Percentiles rank a stretch among this genome's conserved stretches.
These are phyloP conservation scores for Melinaea marsaeus DNA, from an alignment of 2,888 invertebrate genomes.

Conservation along the genomic window DNA sequence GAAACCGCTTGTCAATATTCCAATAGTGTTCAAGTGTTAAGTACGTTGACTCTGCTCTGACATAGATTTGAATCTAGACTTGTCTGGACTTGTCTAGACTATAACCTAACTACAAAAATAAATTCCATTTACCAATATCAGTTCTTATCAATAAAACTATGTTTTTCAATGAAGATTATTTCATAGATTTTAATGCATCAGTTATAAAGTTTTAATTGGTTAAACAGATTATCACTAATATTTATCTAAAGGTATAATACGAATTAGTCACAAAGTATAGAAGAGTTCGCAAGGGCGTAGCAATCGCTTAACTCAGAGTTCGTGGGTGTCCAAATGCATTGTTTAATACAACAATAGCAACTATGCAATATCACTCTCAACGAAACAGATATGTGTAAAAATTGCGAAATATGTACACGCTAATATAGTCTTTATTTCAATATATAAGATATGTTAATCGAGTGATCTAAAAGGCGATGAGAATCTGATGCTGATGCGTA, in stretches of 20 bases:
- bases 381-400: slow-evolving; percentile 31
- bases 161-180: too few relatives aligned
- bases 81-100: slow-evolving; percentile 48
- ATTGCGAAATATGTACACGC: slow-evolving; percentile 23
- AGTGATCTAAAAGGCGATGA: slow-evolving; percentile 16
- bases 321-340: slow-evolving; percentile 64
- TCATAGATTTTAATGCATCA: too few relatives aligned
- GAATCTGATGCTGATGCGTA: slow-evolving; percentile 21
- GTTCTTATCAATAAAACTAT: too few relatives aligned
- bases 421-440: slow-evolving; percentile 21
- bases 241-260: slow-evolving; percentile 18
- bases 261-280: slow-evolving; percentile 35
- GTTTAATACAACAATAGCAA: slow-evolving; percentile 65
- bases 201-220: too few relatives aligned
- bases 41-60: slow-evolving; percentile 49
- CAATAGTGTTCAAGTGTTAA: slow-evolving; percentile 41
- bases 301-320: slow-evolving; percentile 46
- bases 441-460: slow-evolving; percentile 25
- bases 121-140: too few relatives aligned
- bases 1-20: slow-evolving; percentile 43
- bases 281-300: slow-evolving; percentile 48
- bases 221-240: background rate
- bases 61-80: slow-evolving; percentile 40
- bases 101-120: slow-evolving; percentile 26
- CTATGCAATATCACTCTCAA: slow-evolving; percentile 52